Evolutionary conservation across 2,888 invertebrate species (phyloP), one percentile per base, ranked within the genome.

Genomic region (Enchytraeus crypticus): DNA sequence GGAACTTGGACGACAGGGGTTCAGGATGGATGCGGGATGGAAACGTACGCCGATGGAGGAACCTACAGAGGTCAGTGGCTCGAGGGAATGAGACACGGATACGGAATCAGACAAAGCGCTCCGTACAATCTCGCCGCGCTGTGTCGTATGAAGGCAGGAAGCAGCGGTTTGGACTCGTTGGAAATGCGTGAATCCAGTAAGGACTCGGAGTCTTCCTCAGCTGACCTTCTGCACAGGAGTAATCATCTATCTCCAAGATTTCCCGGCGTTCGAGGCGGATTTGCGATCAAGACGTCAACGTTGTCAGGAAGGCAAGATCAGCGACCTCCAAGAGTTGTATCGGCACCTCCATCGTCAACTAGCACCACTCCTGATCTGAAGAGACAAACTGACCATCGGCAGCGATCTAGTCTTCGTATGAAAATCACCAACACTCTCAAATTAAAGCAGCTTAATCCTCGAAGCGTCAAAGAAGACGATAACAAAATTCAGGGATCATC

Each of bases 21-120:
- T 65, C 97, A 98, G 82, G 98, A 98, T 80, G 98, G 98, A 71
- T 98, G 97, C 82, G 98, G 98, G 71, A 95, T 95, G 55, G 98
- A 98, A 83, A 96, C 95, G 64, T 98, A 98, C 81, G 96, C 96
- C 63, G 98, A 98, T 82, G 93, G 95, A 81, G 97, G 81, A 34
- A 77, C 76, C 27, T 83, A 81, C 83, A 93, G 96, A 82, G 98
- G 98, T 66, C 98, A 98, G 85, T 98, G 98, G 98, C 85, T 92
- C 81, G 87, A 95, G 61, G 98, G 98, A 47, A 88, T 95, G 86
- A 86, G 98, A 59, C 97, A 98, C 79, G 98, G 98, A 18, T 97
- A 97, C 81, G 98, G 98, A 59, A 92, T 97, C 61, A 86, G 98
- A 59, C 90, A 90, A 70, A 93, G 93, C 72, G 97, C 97, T 45